Percentiles rank a stretch among this genome's conserved stretches.
Conservation (phyloP, 1,140 invertebrate genomes). For the Drosophila hydei region DNA sequence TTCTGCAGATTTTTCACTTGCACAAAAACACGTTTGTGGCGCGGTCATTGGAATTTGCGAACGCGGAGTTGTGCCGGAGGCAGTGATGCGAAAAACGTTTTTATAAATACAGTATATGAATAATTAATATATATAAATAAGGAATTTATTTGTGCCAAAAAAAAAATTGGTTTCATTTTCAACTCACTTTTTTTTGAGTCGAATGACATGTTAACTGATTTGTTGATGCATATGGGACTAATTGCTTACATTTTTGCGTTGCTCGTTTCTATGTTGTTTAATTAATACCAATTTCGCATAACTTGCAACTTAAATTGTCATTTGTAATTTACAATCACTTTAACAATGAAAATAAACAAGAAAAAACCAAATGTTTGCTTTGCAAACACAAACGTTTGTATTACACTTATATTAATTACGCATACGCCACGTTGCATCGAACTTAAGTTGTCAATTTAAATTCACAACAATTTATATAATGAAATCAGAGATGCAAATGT, state of each 20-base stretch:
- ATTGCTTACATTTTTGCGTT: neutral
- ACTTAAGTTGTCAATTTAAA: slow-evolving; percentile 13
- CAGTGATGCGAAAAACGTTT: neutral
- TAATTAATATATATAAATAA: neutral
- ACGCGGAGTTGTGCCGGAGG: neutral
- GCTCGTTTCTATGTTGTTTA: neutral
- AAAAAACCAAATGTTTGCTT: neutral
- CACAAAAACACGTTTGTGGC: slow-evolving; percentile 31
- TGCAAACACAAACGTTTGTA: neutral
- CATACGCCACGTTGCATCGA: slow-evolving; percentile 9
- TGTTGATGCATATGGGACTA: slow-evolving; percentile 2
- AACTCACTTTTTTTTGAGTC: neutral
- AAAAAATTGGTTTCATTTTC: neutral
- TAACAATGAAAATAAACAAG: neutral
- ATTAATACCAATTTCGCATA: neutral
- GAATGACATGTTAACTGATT: neutral
- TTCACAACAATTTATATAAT: slow-evolving; percentile 3
- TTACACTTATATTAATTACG: slow-evolving; percentile 9
- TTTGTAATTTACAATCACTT: slow-evolving; percentile 6
- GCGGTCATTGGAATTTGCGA: slow-evolving; percentile 28
- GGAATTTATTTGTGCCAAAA: neutral
- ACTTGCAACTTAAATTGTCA: neutral
- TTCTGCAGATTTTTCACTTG: slow-evolving; percentile 10
- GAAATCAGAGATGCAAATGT: neutral
- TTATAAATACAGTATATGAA: neutral